Evolutionary conservation across 2,888 invertebrate species (phyloP), one percentile per base, ranked within the genome.

Genomic region (Pachycephus smyrnensis): DNA sequence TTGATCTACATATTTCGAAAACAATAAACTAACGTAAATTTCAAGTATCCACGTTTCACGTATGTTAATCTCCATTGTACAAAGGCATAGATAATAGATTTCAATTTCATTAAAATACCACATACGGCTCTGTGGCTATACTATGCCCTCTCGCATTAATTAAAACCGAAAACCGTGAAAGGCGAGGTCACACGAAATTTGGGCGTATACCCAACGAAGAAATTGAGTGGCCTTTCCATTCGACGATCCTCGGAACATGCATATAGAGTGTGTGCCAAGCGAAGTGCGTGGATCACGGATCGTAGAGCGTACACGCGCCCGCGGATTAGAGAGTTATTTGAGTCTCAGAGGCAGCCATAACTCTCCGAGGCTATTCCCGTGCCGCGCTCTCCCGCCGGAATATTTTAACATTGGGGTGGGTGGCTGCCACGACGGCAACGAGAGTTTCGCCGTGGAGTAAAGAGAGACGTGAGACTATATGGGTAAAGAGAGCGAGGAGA

Each of bases 271-370:
- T 55, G 55, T 23, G 55, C 55, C 55, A 55, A 55, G 55, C 55
- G 55, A 55, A 55, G 55, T 55, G 55, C 55, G 55, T 55, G 55
- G 55, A 55, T 55, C 55, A 55, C 55, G 77, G 40, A 36, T 68
- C 77, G 32, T 36, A 36, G 35, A 30, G 85, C 84, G 86, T 86
- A 87, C 89, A 90, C 89, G 90, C 88, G 90, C 86, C 88, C 85
- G 86, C 87, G 90, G 90, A 91, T 91, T 91, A 90, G 91, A 91
- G 91, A 91, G 91, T 91, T 91, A 91, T 91, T 91, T 90, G 90
- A 91, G 91, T 90, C 90, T 87, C 89, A 82, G 90, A 89, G 89
- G 89, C 90, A 87, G 91, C 91, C 90, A 91, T 91, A 91, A 91
- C 86, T 91, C 90, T 90, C 89, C 86, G 82, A 83, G 87, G 88